phyloP scores from a whole-genome alignment of 2,888 invertebrate species.

The Eueremaeus valkanovi region DNA sequence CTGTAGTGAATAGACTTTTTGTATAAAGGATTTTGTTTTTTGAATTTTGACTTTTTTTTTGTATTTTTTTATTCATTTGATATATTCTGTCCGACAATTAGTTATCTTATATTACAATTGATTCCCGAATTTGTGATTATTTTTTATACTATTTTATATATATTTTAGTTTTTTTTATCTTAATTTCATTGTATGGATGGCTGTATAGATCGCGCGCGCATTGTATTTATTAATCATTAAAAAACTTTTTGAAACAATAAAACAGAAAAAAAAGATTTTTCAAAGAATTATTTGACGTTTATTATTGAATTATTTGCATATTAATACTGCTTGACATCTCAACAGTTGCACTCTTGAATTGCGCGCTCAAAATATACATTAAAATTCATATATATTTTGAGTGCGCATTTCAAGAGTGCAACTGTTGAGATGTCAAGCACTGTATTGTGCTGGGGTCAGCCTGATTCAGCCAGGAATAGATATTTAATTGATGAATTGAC shows the following conservation, averaged over 20 bases:
- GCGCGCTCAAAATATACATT: no score
- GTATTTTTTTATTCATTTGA: background rate
- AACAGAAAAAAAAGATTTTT: no score
- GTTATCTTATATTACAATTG: background rate
- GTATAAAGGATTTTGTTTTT: background rate
- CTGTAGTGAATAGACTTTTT: background rate
- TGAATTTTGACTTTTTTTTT: background rate
- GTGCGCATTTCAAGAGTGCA: no score
- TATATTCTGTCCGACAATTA: background rate
- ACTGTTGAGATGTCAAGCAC: no score
- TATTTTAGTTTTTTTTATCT: background rate
- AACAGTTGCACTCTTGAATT: no score
- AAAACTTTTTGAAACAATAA: background rate
- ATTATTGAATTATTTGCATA: no score
- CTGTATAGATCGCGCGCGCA: constrained; percentile 26
- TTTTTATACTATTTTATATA: background rate
- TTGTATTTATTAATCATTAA: constrained; percentile 22
- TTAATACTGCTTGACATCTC: no score
- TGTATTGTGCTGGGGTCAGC: no score
- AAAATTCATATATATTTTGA: no score
- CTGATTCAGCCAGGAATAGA: no score
- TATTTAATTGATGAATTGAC: no score
- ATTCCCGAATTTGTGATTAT: background rate
- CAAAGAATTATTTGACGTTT: no score
- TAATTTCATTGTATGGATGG: constrained; percentile 32